A percentile compares a stretch with the other conserved stretches of the same genome.
Conservation (phyloP, 2,888 invertebrate species). For the Meiosimyza platycephala region DNA sequence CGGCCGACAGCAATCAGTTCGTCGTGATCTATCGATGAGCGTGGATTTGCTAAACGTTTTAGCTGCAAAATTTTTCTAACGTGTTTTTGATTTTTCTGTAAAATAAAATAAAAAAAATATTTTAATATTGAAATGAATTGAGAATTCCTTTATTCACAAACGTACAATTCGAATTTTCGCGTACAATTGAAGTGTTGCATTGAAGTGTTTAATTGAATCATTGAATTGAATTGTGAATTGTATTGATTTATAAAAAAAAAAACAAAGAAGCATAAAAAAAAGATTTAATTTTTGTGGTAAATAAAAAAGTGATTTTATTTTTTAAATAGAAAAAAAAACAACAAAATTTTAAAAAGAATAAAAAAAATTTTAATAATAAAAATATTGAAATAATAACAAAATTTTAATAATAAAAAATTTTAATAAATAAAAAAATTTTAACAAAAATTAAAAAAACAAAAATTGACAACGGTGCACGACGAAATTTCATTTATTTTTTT, state of each 20-base stretch:
- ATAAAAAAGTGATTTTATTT: not conserved
- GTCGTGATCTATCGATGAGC: slow-evolving; percentile 35
- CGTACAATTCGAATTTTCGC: slow-evolving; percentile 2
- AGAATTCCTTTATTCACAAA: not conserved
- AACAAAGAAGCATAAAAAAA: not conserved
- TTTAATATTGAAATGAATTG: not conserved
- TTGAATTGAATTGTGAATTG: not conserved
- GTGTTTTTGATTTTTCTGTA: slow-evolving; percentile 14
- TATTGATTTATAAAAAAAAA: slow-evolving; percentile 4
- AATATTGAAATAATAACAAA: too few relatives aligned
- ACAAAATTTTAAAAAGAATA: too few relatives aligned
- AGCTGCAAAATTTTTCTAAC: slow-evolving; percentile 29
- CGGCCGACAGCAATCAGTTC: slow-evolving; percentile 20
- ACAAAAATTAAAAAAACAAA: too few relatives aligned
- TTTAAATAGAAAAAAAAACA: not conserved
- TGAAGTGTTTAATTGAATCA: not conserved
- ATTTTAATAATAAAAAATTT: too few relatives aligned
- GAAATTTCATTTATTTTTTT: not conserved
- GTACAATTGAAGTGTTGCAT: too few relatives aligned
- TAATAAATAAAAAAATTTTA: too few relatives aligned
- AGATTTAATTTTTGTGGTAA: not conserved
- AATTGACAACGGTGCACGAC: too few relatives aligned
- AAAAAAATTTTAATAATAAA: too few relatives aligned
- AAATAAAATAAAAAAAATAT: too few relatives aligned
- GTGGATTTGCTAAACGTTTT: slow-evolving; percentile 24